A percentile compares a stretch with the other conserved stretches of the same genome.
These are phyloP conservation scores for Parnassius mnemosyne DNA, from an alignment of 2,888 invertebrate species.

Conservation along the genomic window DNA sequence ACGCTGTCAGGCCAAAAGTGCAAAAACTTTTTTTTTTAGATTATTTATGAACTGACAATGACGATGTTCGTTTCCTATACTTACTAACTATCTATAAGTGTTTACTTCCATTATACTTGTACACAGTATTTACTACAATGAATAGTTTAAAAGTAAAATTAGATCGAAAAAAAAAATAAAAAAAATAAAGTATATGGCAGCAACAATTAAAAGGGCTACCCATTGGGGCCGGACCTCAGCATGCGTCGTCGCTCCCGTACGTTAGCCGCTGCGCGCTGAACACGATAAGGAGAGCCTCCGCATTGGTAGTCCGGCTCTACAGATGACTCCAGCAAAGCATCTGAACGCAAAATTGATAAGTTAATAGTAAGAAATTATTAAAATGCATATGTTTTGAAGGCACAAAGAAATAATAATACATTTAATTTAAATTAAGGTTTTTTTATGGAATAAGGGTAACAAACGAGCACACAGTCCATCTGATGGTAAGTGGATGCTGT, in stretches of 20 bases:
- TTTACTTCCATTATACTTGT: too few relatives aligned
- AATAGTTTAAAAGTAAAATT: too few relatives aligned
- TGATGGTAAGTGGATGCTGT: too few relatives aligned
- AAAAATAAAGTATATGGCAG: not conserved
- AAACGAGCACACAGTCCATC: too few relatives aligned
- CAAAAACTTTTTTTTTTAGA: too few relatives aligned
- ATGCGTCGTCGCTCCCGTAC: slow-evolving; percentile 98
- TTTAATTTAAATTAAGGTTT: not conserved
- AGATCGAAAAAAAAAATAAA: too few relatives aligned
- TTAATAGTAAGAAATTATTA: not conserved
- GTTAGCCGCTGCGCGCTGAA: slow-evolving; percentile 96
- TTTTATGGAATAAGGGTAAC: too few relatives aligned
- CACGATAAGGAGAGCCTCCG: slow-evolving; percentile 89
- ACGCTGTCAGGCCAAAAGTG: too few relatives aligned
- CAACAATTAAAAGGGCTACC: slow-evolving; percentile 76
- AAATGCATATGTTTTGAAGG: not conserved
- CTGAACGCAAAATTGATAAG: slow-evolving; percentile 37
- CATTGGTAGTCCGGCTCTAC: slow-evolving; percentile 82
- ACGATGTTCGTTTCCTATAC: too few relatives aligned
- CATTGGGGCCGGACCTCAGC: slow-evolving; percentile 97
- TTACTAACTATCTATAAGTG: too few relatives aligned
- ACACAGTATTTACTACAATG: too few relatives aligned
- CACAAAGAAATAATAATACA: not conserved
- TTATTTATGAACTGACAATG: too few relatives aligned
- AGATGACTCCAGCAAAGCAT: slow-evolving; percentile 60